Base-by-base conservation (phyloP, 2,888 invertebrate species). In the Pegoplata infirma region DNA sequence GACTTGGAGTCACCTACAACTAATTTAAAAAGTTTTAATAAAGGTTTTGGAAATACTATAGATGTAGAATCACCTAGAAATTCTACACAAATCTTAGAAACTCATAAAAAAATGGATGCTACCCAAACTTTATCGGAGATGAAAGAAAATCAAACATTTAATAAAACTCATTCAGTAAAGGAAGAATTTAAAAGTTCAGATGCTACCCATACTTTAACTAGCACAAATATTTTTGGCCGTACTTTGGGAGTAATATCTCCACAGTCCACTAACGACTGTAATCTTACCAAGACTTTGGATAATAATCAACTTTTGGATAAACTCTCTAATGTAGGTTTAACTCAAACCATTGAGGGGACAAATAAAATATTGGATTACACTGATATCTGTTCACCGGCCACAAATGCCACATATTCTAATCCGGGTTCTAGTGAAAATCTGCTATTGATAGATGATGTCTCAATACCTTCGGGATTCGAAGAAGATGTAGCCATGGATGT, bases 381-480 rank as follows among this genome's bases (percentile, higher is more conserved):
- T 23, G 80, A 76, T 21, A 59, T 72, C 16, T 53, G 55, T 14
- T 81, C 82, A 12, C 83, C 83, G 21, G 76, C 80, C 1, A 82
- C 82, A 0, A 81, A 83, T 67, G 83, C 83, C 25, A 83, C 83
- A 5, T 83, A 81, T 61, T 82, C 83, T 3, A 81, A 82, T 69
- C 82, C 82, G 0, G 83, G 82, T 10, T 83, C 86, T 21, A 82
- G 83, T 79, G 86, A 87, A 61, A 85, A 87, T 66, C 55, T 86
- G 46, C 81, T 83, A 12, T 44, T 87, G 78, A 75, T 87, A 46
- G 85, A 87, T 75, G 85, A 87, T 51, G 83, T 87, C 56, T 86
- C 86, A 1, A 86, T 87, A 72, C 87, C 87, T 0, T 82, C 86
- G 0, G 87, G 85, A 0, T 77, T 84, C 58, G 85, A 86, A 32